Percentiles rank a stretch among this genome's conserved stretches.
Conservation (phyloP, 2,888 invertebrate genomes). For the Ypsolopha scabrella region DNA sequence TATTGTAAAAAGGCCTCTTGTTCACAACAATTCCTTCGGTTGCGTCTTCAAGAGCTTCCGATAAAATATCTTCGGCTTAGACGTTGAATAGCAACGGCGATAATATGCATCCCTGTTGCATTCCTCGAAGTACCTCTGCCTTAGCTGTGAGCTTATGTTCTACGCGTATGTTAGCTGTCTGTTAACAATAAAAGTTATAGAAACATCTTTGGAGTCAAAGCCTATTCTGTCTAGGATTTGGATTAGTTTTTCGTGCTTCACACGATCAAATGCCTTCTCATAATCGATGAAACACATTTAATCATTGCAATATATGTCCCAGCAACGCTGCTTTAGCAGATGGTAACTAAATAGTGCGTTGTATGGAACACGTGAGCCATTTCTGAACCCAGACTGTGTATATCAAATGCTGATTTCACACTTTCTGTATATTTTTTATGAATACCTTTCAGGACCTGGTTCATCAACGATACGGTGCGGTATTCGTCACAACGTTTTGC, state of each 20-base stretch:
- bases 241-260: constrained; percentile 1
- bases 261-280: constrained; percentile 3
- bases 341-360: neutral
- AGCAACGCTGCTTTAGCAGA: neutral
- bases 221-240: neutral
- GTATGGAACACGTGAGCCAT: neutral
- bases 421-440: neutral
- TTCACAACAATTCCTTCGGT: neutral
- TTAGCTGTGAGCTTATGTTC: neutral
- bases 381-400: neutral
- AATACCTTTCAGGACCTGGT: too few species aligned
- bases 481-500: too few species aligned
- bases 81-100: constrained; percentile 5
- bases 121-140: neutral
- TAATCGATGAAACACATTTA: too few species aligned
- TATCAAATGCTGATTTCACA: neutral
- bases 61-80: constrained; percentile 1
- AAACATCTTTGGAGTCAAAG: neutral
- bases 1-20: neutral
- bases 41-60: neutral
- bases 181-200: constrained; percentile 1
- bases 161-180: neutral
- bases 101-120: constrained; percentile 1
- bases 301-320: too few species aligned
- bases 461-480: too few species aligned